Evolutionary conservation across 2,113 vertebrate genomes (phyloP).

Genomic region (Corythaixoides concolor): DNA sequence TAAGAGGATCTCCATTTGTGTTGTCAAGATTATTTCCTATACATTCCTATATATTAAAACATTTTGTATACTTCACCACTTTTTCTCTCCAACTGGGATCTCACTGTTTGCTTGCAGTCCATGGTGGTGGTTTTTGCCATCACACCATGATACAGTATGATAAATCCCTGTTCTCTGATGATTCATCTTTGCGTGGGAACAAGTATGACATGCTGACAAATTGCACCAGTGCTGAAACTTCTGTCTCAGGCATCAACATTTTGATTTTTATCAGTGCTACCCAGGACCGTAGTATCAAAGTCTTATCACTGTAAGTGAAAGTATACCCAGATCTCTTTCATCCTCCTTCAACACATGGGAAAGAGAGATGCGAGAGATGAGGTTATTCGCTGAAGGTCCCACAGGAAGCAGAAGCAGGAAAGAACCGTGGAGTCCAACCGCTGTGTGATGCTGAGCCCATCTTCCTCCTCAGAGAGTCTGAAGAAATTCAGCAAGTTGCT

Average conservation of each 20-base stretch:
- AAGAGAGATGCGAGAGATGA: background rate
- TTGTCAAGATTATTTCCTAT: background rate
- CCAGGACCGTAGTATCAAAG: background rate
- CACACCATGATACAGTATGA: constrained; percentile 9
- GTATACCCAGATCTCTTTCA: background rate
- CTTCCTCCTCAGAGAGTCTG: constrained; percentile 5
- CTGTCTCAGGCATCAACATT: constrained; percentile 45
- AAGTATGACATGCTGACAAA: constrained; percentile 50
- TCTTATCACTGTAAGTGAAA: background rate
- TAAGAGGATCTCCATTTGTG: background rate
- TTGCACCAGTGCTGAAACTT: constrained; percentile 50
- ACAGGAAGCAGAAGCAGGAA: background rate
- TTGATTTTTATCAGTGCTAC: background rate
- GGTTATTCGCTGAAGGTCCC: background rate
- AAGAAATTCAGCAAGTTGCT: background rate
- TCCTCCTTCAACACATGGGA: background rate
- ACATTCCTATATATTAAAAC: background rate
- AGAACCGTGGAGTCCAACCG: background rate
- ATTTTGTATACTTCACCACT: background rate
- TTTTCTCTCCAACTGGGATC: background rate
- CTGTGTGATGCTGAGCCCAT: background rate
- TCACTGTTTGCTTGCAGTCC: background rate
- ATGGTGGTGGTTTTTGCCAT: constrained; percentile 16
- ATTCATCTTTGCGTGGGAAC: constrained; percentile 65
- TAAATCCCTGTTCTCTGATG: constrained; percentile 42